Percentiles rank a stretch among this genome's conserved stretches.
These are phyloP conservation scores for Drosophila diplacantha DNA, from an alignment of 2,888 invertebrate genomes.

Conservation along the genomic window DNA sequence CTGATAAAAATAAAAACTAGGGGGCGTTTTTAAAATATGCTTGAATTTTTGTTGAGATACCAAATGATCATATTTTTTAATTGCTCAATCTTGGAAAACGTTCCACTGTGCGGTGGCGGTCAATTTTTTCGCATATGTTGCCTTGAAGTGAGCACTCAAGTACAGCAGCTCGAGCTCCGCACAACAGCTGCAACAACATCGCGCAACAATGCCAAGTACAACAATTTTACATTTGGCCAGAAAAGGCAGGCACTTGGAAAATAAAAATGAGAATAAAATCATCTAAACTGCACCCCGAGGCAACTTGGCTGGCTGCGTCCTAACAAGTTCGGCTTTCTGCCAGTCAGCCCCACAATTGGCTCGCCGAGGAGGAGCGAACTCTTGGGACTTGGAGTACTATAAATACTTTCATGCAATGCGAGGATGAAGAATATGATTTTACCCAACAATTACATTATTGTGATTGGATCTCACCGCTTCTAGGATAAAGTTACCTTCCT, in stretches of 20 bases:
- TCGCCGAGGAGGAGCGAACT: constrained; percentile 5
- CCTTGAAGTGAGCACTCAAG: constrained; percentile 59
- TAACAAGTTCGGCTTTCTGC: constrained; percentile 58
- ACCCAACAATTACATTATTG: constrained; percentile 39
- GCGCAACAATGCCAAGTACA: constrained; percentile 33
- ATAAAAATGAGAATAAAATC: constrained; percentile 38
- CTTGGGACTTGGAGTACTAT: constrained; percentile 13
- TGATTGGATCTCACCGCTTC: constrained; percentile 40
- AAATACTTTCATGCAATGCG: constrained; percentile 16
- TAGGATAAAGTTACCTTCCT: neutral
- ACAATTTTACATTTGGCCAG: constrained; percentile 57
- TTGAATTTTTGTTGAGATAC: neutral
- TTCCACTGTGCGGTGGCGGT: constrained; percentile 44
- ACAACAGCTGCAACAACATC: constrained; percentile 36
- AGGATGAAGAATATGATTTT: constrained; percentile 21
- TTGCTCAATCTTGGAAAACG: neutral
- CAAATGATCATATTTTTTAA: too few species aligned
- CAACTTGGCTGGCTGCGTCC: constrained; percentile 40
- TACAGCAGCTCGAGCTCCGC: constrained; percentile 39
- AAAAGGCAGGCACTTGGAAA: constrained; percentile 49
- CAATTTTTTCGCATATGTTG: constrained; percentile 65
- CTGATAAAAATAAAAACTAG: neutral
- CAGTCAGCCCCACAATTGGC: constrained; percentile 58
- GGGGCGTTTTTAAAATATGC: neutral
- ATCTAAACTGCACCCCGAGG: constrained; percentile 51